phyloP scores from a whole-genome alignment of 2,113 vertebrate genomes.

The Fregata magnificens region DNA sequence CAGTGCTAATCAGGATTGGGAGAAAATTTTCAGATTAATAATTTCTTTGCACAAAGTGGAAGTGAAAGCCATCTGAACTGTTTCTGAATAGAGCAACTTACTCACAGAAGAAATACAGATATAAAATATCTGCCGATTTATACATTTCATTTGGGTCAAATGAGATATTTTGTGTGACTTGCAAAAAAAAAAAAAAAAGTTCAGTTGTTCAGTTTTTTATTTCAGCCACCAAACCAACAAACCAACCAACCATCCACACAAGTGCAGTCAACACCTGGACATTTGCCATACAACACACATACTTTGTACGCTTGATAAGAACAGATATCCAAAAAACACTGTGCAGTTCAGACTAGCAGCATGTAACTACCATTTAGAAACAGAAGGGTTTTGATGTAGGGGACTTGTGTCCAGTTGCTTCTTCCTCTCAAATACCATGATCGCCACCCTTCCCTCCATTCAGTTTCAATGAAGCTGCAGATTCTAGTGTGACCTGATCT shows the following conservation, averaged over 20 bases:
- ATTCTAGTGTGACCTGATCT: background rate
- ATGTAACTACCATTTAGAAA: background rate
- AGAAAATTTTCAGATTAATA: background rate
- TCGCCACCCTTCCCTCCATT: background rate
- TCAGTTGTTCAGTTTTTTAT: fast-evolving
- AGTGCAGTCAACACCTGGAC: background rate
- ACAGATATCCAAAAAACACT: background rate
- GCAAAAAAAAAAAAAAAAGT: background rate
- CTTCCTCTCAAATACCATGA: background rate
- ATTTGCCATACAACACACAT: background rate
- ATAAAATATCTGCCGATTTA: background rate
- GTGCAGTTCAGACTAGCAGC: background rate
- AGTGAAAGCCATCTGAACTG: background rate
- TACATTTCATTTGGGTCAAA: background rate
- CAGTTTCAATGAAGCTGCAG: background rate
- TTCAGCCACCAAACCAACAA: background rate
- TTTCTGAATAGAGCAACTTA: background rate
- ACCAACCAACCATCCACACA: background rate
- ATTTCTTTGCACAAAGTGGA: background rate
- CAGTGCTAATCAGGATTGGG: background rate
- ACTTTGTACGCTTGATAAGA: background rate
- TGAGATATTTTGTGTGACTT: background rate
- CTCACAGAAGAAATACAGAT: background rate
- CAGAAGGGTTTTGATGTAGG: fast-evolving
- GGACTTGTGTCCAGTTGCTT: background rate